These are phyloP conservation scores for Samia ricini DNA, from an alignment of 1,140 invertebrate species.

Conservation along the genomic window DNA sequence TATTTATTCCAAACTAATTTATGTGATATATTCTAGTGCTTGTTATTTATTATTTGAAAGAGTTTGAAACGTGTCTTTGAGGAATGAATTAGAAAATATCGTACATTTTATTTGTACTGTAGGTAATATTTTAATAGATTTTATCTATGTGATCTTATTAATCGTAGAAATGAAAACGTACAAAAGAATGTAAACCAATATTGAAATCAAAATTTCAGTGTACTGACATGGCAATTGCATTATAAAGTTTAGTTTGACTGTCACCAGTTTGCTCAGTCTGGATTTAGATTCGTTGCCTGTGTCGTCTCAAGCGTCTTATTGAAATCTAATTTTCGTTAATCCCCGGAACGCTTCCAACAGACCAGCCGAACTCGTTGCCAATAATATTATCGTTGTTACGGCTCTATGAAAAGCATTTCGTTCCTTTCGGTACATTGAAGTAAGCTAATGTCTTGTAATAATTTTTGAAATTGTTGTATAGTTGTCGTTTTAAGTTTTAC, in stretches of 20 bases:
- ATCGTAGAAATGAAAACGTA: too few species aligned
- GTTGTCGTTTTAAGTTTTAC: constrained; percentile 7
- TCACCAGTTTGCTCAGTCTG: constrained; percentile 53
- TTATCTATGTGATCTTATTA: too few species aligned
- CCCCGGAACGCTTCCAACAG: constrained; percentile 44
- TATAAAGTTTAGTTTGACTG: constrained; percentile 59
- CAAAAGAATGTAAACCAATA: background rate
- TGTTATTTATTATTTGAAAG: too few species aligned
- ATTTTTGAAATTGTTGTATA: constrained; percentile 20
- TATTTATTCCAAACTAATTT: background rate
- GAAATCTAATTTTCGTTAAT: constrained; percentile 77
- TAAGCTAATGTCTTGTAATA: constrained; percentile 26
- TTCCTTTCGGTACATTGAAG: constrained; percentile 16
- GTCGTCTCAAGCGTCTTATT: constrained; percentile 69
- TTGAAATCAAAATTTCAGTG: background rate
- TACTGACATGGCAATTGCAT: constrained; percentile 60
- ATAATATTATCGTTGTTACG: constrained; percentile 55
- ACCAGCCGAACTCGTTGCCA: constrained; percentile 36
- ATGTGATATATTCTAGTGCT: too few species aligned
- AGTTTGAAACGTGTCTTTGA: background rate
- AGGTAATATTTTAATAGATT: too few species aligned
- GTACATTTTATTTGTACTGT: background rate
- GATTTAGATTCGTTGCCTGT: constrained; percentile 57
- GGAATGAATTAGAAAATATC: background rate
- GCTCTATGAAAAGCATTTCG: constrained; percentile 25